A percentile compares a stretch with the other conserved stretches of the same genome.
Evolutionary conservation across 2,797 vertebrate genomes (phyloP).

Genomic region (Sebastes vulpes): DNA sequence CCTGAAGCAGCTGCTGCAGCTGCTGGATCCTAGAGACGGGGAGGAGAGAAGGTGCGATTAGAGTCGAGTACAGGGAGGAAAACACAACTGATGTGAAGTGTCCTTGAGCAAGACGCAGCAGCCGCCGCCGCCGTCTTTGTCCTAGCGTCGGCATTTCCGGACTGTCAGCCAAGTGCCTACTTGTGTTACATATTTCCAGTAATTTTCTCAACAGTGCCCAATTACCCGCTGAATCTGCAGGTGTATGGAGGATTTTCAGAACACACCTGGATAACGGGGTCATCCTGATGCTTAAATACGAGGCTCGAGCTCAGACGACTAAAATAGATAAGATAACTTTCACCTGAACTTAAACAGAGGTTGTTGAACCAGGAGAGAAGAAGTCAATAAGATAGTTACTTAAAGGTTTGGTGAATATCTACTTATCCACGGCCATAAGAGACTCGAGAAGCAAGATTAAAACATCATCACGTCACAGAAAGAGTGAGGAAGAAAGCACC

Average conservation of each 20-base stretch:
- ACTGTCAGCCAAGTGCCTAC: neutral
- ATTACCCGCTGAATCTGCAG: slow-evolving; percentile 1
- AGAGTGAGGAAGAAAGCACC: neutral
- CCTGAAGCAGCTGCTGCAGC: slow-evolving; percentile 93
- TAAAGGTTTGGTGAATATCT: neutral
- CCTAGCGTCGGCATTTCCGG: neutral
- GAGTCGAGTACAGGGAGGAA: neutral
- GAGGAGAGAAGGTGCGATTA: slow-evolving; percentile 25
- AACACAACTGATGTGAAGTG: slow-evolving; percentile 18
- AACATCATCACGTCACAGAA: neutral
- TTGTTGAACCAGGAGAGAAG: neutral
- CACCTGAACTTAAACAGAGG: neutral
- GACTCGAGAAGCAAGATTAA: neutral
- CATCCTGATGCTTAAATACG: neutral
- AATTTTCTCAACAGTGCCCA: neutral
- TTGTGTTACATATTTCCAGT: neutral
- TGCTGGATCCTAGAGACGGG: slow-evolving; percentile 90
- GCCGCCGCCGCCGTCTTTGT: neutral
- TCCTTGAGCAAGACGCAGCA: neutral
- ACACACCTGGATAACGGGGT: neutral
- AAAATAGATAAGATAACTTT: neutral
- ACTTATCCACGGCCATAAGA: neutral
- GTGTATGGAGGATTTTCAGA: neutral
- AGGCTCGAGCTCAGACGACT: neutral
- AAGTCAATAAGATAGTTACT: too few species aligned